A percentile compares a stretch with the other conserved stretches of the same genome.
phyloP scores from a whole-genome alignment of 2,888 invertebrate species.

The Polia nebulosa region DNA sequence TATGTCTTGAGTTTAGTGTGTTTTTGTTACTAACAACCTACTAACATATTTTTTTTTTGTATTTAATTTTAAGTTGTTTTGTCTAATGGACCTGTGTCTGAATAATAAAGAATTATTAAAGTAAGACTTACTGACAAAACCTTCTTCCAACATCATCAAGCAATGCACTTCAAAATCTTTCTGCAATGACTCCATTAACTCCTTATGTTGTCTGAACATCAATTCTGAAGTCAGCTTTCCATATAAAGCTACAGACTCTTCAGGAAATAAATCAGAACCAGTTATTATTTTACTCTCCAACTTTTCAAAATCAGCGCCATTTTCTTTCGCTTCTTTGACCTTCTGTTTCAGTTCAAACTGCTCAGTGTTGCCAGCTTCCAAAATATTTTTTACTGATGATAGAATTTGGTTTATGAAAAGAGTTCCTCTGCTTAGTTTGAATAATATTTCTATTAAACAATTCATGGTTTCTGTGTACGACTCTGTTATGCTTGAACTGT shows the following conservation, averaged over 20 bases:
- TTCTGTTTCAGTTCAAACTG: conserved; percentile 80
- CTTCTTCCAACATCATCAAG: conserved; percentile 81
- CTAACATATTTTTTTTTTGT: too few species aligned
- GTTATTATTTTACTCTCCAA: conserved; percentile 79
- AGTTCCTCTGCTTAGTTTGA: conserved; percentile 85
- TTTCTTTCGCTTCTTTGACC: conserved; percentile 67
- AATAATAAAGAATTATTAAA: too few species aligned
- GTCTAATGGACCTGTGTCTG: too few species aligned
- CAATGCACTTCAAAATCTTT: conserved; percentile 84
- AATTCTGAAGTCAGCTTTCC: conserved; percentile 85
- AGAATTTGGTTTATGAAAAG: conserved; percentile 83
- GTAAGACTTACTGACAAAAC: conserved; percentile 83
- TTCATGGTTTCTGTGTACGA: conserved; percentile 82
- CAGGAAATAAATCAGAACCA: conserved; percentile 81
- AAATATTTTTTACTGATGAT: conserved; percentile 78
- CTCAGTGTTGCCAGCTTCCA: conserved; percentile 82
- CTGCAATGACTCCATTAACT: conserved; percentile 80
- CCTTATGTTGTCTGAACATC: conserved; percentile 87
- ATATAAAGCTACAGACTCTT: conserved; percentile 80
- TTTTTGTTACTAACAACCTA: too few species aligned
- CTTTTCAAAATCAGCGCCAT: conserved; percentile 73
- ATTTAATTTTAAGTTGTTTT: too few species aligned
- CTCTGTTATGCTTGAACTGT: conserved; percentile 68
- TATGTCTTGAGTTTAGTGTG: too few species aligned
- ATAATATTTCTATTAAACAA: conserved; percentile 83